Evolutionary conservation across 2,797 vertebrate genomes (phyloP), one percentile per base, ranked within the genome.

Genomic region (Micropoecilia bifurca): DNA sequence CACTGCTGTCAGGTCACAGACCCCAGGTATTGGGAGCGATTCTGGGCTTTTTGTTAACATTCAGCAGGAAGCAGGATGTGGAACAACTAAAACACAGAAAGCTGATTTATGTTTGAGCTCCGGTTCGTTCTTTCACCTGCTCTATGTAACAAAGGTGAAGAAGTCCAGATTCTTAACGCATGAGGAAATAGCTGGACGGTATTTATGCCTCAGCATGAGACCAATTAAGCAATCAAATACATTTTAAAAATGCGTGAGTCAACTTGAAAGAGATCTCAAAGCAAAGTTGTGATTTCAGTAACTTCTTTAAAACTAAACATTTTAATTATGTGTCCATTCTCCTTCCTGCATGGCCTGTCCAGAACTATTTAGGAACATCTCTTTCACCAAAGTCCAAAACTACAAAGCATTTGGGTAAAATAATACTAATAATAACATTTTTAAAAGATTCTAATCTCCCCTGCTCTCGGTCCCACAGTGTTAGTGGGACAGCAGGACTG

Each of bases 21-120:
- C 83, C 83, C 46, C 78, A 71, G 69, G 69, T 81, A 83, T 61
- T 20, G 41, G 28, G 72, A 78, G 43, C 59, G 47, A 80, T 80
- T 88, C 36, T 2, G 74, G 73, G 77, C 73, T 81, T 86, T 85
- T 61, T 59, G 77, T 83, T 57, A 78, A 83, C 72, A 73, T 79
- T 89, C 48, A 73, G 77, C 83, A 90, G 87, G 89, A 92, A 92
- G 88, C 85, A 89, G 88, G 86, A 90, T 89, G 84, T 87, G 79
- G 79, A 83, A 82, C 33, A 82, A 82, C 78, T 71, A 46, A 90
- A 89, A 88, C 77, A 89, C 28, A 57, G 50, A 71, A 71, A 80
- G 55, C 45, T 80, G 88, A 92, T 90, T 91, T 91, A 92, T 78
- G 76, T 39, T 45, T 18, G 68, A 28, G 18, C 77, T n/a, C 73